Conservation (phyloP, 1,140 invertebrate species). For the Aphelenchoides besseyi region DNA sequence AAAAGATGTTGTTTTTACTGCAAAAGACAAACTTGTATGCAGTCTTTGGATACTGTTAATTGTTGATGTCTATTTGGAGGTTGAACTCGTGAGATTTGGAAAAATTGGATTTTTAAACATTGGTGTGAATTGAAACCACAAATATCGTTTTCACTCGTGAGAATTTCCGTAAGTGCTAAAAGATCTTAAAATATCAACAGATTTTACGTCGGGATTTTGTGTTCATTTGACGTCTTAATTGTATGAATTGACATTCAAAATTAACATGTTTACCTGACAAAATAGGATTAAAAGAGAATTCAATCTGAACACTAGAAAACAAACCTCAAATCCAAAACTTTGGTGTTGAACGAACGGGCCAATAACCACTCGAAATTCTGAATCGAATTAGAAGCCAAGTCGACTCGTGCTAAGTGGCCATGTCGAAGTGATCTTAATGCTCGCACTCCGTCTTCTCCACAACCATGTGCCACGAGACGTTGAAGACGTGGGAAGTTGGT, state of each 20-base stretch:
- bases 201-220: not conserved
- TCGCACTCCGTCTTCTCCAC: not conserved
- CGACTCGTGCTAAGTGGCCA: not conserved
- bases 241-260: not conserved
- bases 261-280: not conserved
- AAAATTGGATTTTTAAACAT: not conserved
- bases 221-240: not conserved
- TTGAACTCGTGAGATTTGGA: not conserved
- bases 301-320: not conserved
- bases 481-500: not conserved
- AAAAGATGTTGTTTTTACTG: not conserved
- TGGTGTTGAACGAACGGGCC: not conserved
- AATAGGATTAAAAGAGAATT: not conserved
- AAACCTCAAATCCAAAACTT: not conserved
- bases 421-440: not conserved
- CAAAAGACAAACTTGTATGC: conserved; percentile 6
- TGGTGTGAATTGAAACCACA: not conserved
- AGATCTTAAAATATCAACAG: not conserved
- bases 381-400: not conserved
- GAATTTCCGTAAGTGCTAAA: not conserved
- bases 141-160: not conserved
- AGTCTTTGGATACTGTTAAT: not conserved
- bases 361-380: not conserved
- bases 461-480: not conserved
- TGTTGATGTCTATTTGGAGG: not conserved